Evolutionary conservation across 2,888 invertebrate species (phyloP).

Genomic region (Andricus curvator): DNA sequence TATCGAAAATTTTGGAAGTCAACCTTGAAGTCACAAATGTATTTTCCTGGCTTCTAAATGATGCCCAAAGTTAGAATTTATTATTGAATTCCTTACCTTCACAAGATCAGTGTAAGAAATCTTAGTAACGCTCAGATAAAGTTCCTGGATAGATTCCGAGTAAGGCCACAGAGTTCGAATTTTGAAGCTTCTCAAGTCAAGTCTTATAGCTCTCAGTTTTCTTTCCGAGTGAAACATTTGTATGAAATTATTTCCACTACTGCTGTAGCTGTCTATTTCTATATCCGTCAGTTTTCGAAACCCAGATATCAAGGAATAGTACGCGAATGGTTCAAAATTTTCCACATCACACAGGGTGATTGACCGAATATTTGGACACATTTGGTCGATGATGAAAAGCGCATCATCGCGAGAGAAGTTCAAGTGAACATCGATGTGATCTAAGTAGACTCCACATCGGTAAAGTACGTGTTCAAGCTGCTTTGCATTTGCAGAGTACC

Average conservation of each 20-base stretch:
- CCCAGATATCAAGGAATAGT: neutral
- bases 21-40: no score
- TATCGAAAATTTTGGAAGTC: no score
- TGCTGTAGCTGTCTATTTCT: neutral
- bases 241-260: neutral
- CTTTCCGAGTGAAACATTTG: neutral
- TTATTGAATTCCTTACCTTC: neutral
- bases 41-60: no score
- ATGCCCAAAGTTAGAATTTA: no score
- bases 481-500: neutral
- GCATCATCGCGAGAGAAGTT: conserved; percentile 7
- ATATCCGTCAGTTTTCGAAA: neutral
- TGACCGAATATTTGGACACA: conserved; percentile 7
- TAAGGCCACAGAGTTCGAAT: neutral
- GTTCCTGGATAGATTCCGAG: conserved; percentile 2
- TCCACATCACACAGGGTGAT: neutral
- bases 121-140: neutral
- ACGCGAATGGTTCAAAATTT: neutral
- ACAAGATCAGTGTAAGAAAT: neutral
- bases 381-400: neutral
- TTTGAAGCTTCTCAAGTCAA: neutral
- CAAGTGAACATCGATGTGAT: neutral
- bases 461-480: neutral
- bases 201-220: neutral
- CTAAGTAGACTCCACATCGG: neutral